A percentile compares a stretch with the other conserved stretches of the same genome.
Conservation (phyloP, 2,113 vertebrate species). For the Microtus pennsylvanicus region DNA sequence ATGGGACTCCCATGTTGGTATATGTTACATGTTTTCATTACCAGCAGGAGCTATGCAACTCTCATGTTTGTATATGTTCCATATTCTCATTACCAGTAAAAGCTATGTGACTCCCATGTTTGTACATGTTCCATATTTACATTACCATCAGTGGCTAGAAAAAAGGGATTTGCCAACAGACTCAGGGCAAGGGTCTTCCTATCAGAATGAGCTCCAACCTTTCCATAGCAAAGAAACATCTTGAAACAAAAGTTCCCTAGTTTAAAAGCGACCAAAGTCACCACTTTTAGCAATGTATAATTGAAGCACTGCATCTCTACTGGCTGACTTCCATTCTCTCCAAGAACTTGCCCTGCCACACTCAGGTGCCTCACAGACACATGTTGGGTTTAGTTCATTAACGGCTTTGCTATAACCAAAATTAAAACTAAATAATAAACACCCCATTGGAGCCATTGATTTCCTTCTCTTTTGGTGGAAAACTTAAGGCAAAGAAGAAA, state of each 20-base stretch:
- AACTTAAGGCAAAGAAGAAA: conserved; percentile 47
- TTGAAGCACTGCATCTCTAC: neutral
- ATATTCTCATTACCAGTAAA: too few relatives aligned
- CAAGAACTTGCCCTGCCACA: neutral
- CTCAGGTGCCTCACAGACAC: fast-evolving
- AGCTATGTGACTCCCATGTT: too few relatives aligned
- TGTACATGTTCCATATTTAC: too few relatives aligned
- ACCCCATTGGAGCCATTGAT: neutral
- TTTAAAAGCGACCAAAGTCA: neutral
- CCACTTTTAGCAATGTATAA: neutral
- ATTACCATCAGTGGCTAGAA: neutral
- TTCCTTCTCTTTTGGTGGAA: neutral
- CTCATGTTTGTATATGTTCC: too few relatives aligned
- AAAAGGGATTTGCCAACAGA: neutral
- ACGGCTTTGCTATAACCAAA: neutral
- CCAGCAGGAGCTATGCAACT: neutral
- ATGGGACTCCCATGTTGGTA: too few relatives aligned
- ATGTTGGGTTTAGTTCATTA: neutral
- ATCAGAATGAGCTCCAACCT: neutral
- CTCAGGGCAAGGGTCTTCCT: too few relatives aligned
- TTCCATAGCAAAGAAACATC: neutral
- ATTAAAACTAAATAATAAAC: neutral
- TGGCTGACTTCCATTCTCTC: neutral
- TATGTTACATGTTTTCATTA: too few relatives aligned
- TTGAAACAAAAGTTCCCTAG: neutral